Evolutionary conservation across 2,113 vertebrate species (phyloP), one percentile per base, ranked within the genome.

Genomic region (Myotis yumanensis): DNA sequence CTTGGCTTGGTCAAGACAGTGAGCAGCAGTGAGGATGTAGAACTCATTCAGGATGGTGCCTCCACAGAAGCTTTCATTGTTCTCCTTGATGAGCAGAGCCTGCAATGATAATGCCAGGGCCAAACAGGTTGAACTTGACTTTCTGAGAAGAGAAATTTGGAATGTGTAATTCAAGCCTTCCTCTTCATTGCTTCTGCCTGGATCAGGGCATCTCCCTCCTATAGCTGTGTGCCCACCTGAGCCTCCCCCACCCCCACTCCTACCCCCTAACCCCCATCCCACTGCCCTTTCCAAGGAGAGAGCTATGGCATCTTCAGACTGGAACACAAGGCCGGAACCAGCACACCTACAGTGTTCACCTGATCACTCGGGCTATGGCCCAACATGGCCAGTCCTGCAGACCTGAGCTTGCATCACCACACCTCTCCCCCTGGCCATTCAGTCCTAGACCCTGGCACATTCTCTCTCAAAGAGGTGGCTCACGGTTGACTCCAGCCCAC

Each of bases 1-100:
- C 83, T 96, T 98, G 43, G 98, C 97, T 22, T 99, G 98, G 91
- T 98, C 98, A 54, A 99, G 98, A 89, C 99, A 99, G 96, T 99
- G 99, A 76, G 99, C 99, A 0, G 99, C 99, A 0, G 99, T 99
- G 89, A 99, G 98, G 85, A 99, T 71, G 52, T 98, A 98, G 75
- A 98, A 96, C 37, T 98, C 92, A 3, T 87, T 99, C 71, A 99
- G 93, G 97, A 99, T 98, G 23, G 99, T 99, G 93, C 99, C 99
- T 15, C 99, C 99, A 11, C 99, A 99, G 98, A 99, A 99, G 0
- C 98, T 99, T 0, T 95, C 95, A 0, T 98, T 77, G 0, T 98
- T 91, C 48, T 99, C 98, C 0, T 98, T 98, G 51, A 99, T 1
- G 5, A 99, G 98, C 59, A 99, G 98, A 54, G 99, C 99, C 99